phyloP scores from a whole-genome alignment of 53 echinoderm and acorn worm species.

The Paracentrotus lividus region DNA sequence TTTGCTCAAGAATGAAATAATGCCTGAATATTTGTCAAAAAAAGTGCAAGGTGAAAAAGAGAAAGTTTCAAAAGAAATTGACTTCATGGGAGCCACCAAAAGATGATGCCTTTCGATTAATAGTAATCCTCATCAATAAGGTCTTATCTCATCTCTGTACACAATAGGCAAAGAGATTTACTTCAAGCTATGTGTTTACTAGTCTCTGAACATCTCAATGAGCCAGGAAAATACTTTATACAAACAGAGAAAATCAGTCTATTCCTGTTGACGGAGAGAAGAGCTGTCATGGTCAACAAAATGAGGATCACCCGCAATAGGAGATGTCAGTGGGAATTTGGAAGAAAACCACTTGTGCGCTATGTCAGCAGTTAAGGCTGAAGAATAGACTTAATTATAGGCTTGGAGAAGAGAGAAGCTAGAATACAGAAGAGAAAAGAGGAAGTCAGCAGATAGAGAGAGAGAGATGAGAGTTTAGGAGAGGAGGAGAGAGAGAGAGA shows the following conservation, averaged over 20 bases:
- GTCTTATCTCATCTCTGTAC: not conserved
- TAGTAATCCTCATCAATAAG: slow-evolving; percentile 35
- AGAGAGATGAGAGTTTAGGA: not conserved
- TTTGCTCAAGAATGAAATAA: too few species aligned
- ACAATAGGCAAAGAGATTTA: not conserved
- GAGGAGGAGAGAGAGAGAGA: not conserved
- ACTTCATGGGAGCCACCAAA: not conserved
- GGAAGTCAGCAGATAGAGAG: not conserved
- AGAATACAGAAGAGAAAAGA: not conserved
- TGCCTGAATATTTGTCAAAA: not conserved
- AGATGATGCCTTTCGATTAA: slow-evolving; percentile 39
- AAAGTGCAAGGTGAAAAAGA: not conserved
- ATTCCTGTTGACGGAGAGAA: not conserved
- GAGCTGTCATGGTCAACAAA: slow-evolving; percentile 42
- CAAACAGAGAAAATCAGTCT: slow-evolving; percentile 28
- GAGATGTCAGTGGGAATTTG: not conserved
- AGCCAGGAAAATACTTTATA: not conserved
- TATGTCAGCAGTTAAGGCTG: not conserved
- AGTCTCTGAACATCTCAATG: slow-evolving; percentile 38
- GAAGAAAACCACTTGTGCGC: slow-evolving; percentile 17
- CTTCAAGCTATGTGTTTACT: slow-evolving; percentile 43
- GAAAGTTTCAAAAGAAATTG: slow-evolving; percentile 37
- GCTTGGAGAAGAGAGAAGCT: not conserved
- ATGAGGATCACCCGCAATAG: not conserved
- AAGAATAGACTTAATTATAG: not conserved